A percentile compares a stretch with the other conserved stretches of the same genome.
Conservation (phyloP, 1,140 invertebrate species). For the Papilio xuthus region DNA sequence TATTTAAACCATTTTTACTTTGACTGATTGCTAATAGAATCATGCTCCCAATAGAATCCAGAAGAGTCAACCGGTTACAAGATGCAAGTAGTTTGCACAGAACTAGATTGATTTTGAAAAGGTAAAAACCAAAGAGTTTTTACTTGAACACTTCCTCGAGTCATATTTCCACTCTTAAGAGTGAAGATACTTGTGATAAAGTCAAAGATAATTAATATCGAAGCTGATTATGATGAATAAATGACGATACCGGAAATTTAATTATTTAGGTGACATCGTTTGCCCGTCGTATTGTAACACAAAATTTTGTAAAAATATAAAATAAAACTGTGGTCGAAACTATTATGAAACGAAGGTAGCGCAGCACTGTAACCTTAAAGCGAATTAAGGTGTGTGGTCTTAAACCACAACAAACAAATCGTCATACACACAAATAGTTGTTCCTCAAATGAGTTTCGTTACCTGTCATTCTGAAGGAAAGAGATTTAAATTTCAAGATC, state of each 20-base stretch:
- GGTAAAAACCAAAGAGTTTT: neutral
- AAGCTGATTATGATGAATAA: neutral
- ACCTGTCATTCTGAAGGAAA: neutral
- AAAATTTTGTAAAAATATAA: neutral
- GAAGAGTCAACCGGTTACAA: neutral
- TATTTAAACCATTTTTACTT: neutral
- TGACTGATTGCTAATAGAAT: neutral
- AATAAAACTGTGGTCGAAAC: constrained; percentile 21
- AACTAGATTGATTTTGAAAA: too few relatives aligned
- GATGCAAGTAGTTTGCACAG: neutral
- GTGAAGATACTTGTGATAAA: neutral
- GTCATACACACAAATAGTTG: constrained; percentile 6
- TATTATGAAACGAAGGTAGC: constrained; percentile 1
- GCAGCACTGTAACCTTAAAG: neutral
- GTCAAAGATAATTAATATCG: neutral
- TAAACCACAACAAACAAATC: constrained; percentile 12
- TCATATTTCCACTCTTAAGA: neutral
- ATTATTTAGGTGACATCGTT: neutral
- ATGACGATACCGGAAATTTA: neutral
- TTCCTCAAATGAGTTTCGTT: constrained; percentile 8
- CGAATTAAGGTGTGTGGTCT: constrained; percentile 17
- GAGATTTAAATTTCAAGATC: too few relatives aligned
- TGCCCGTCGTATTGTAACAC: neutral
- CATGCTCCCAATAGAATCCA: neutral
- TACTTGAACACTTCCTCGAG: neutral